Conservation (phyloP, 2,113 vertebrate species). For the Lycocorax pyrrhopterus region DNA sequence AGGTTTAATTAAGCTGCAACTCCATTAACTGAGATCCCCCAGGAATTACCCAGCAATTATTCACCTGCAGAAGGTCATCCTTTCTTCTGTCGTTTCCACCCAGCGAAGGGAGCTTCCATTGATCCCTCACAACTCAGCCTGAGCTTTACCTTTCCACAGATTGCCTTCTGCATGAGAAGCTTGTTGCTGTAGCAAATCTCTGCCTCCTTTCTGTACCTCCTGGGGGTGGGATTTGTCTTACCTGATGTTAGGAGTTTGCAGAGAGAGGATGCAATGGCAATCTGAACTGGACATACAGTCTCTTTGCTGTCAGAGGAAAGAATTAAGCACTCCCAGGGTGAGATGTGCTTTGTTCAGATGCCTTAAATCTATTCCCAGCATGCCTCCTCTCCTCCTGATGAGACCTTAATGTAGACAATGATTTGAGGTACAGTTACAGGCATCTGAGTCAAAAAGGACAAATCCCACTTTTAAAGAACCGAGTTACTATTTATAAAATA, state of each 20-base stretch:
- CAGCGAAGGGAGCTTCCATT: background rate
- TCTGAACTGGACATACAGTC: background rate
- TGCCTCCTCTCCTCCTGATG: background rate
- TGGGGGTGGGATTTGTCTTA: background rate
- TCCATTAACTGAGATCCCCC: background rate
- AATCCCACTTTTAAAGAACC: background rate
- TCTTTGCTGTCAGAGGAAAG: background rate
- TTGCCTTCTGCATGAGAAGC: background rate
- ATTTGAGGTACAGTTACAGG: background rate
- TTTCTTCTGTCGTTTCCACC: background rate
- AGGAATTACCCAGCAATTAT: background rate
- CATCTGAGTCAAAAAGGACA: background rate
- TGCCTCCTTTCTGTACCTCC: background rate
- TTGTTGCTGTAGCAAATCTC: background rate
- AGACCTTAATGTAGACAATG: background rate
- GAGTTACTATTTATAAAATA: background rate
- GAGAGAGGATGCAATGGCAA: background rate
- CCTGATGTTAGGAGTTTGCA: background rate
- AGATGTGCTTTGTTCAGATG: background rate
- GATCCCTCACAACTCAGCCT: background rate
- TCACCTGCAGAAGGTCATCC: background rate
- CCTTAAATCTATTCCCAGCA: background rate
- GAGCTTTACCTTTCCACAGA: background rate
- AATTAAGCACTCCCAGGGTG: background rate
- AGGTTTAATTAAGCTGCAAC: slow-evolving; percentile 23